Percentiles rank a stretch among this genome's conserved stretches.
Evolutionary conservation across 2,113 vertebrate genomes (phyloP).

Genomic region (Colistium nudipinnis): DNA sequence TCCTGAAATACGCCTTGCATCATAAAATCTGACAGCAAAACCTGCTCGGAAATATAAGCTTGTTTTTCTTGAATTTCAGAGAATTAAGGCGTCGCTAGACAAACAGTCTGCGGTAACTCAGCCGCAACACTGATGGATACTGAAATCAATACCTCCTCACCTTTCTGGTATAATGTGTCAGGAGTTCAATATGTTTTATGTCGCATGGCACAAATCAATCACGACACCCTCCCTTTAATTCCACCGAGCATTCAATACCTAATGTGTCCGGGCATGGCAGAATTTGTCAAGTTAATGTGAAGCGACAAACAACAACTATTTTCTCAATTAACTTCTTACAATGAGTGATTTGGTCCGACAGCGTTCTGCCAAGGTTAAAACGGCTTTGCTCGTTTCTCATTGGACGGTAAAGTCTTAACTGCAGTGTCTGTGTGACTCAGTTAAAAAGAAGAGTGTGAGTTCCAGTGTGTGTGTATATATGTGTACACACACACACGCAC

Average conservation of each 20-base stretch:
- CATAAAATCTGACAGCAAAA: conserved; percentile 60
- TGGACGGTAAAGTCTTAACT: conserved; percentile 1
- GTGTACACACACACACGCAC: too few species aligned
- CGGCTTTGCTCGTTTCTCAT: neutral
- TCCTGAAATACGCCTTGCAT: conserved; percentile 56
- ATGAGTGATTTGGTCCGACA: conserved; percentile 12
- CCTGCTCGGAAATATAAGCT: conserved; percentile 19
- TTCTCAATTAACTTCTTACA: conserved; percentile 6
- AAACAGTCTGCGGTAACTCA: conserved; percentile 39
- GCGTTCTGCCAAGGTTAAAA: neutral
- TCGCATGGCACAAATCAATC: conserved; percentile 48
- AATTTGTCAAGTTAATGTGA: conserved; percentile 41
- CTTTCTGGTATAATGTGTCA: conserved; percentile 31
- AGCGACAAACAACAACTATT: conserved; percentile 8
- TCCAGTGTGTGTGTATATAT: neutral
- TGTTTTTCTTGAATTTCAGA: conserved; percentile 47
- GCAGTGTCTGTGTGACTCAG: neutral
- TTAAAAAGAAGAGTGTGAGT: neutral
- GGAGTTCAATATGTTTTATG: conserved; percentile 52
- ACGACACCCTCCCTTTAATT: conserved; percentile 33
- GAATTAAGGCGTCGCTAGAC: conserved; percentile 40
- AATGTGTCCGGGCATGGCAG: conserved; percentile 12
- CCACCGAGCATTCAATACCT: conserved; percentile 26
- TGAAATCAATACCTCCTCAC: conserved; percentile 41
- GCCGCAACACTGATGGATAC: conserved; percentile 26